Evolutionary conservation across 2,888 invertebrate species (phyloP), one percentile per base, ranked within the genome.

Genomic region (Lottia scabra): DNA sequence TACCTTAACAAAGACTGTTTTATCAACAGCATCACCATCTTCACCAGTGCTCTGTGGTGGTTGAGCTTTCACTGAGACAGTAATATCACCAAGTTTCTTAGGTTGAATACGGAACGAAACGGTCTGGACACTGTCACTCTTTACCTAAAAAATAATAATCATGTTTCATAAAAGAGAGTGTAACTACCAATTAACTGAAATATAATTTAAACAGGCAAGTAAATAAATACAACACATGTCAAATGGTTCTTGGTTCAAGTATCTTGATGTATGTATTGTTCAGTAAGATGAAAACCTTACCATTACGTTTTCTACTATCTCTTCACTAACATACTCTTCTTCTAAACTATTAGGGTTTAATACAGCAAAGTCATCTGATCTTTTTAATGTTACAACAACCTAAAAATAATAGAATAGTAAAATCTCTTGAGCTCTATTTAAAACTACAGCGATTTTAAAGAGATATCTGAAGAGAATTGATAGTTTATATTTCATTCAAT

Each of bases 1-100:
- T 15, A 76, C 76, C 76, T 76, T 74, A 5, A 76, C 74, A 2
- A 72, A 46, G 4, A 76, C 66, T 5, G 15, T 43, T 38, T 70
- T 70, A 27, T 65, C 48, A n/a, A 65, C 63, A 12, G 67, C 70
- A 46, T 76, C 74, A 45, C 70, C 76, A 38, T n/a, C 45, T 16
- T 65, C 63, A 6, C 70, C 68, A 16, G 70, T 65, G 1, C 15
- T 43, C 8, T 16, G 12, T 27, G 68, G 71, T 16, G 70, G 66
- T 6, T 48, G 66, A 0, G 76, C 76, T n/a, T 45, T 27, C 1
- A 74, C 72, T 45, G 70, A 56, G 19, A 76, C 45, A n/a, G 64
- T 46, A 1, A 76, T 70, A n/a, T 63, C 56, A 2, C 76, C 74
- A 43, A 74, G 27, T n/a, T 30, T 65, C 16, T 65, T 67, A 10